Evolutionary conservation across 2,888 invertebrate species (phyloP).

Genomic region (Drosophila merina): DNA sequence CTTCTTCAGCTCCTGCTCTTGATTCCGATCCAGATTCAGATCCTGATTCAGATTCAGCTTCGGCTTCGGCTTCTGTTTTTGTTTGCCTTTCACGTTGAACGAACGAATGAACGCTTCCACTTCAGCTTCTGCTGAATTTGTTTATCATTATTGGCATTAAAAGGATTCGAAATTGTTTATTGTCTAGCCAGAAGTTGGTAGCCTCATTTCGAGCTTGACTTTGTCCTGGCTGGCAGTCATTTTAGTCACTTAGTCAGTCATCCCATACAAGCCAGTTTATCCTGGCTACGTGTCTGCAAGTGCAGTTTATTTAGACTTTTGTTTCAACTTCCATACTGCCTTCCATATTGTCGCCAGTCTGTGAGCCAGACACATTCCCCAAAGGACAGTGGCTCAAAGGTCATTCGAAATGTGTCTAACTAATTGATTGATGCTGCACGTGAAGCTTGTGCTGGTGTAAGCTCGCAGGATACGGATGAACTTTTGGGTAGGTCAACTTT

Average conservation of each 20-base stretch:
- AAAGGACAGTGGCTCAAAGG: conserved; percentile 33
- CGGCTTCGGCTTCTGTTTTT: conserved; percentile 44
- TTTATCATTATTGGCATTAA: conserved; percentile 80
- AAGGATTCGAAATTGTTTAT: conserved; percentile 80
- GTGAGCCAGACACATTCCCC: conserved; percentile 22
- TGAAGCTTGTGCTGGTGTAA: conserved; percentile 5
- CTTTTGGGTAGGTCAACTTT: conserved; percentile 7
- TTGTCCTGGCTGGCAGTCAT: conserved; percentile 55
- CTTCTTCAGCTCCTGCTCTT: conserved; percentile 1
- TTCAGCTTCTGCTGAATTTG: conserved; percentile 64
- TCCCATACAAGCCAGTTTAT: conserved; percentile 31
- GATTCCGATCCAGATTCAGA: background rate
- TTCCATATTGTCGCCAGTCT: conserved; percentile 61
- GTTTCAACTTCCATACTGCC: conserved; percentile 50
- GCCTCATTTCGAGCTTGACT: conserved; percentile 18
- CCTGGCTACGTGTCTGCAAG: conserved; percentile 50
- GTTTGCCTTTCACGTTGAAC: conserved; percentile 63
- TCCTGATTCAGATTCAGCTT: background rate
- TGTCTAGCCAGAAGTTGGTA: conserved; percentile 61
- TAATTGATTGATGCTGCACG: conserved; percentile 36
- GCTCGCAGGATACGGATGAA: conserved; percentile 16
- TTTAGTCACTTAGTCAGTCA: conserved; percentile 47
- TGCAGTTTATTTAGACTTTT: conserved; percentile 56
- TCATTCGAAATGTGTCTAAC: conserved; percentile 18
- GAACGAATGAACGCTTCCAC: conserved; percentile 23